Evolutionary conservation across 2,797 vertebrate genomes (phyloP), one percentile per base, ranked within the genome.

Genomic region (Squalus acanthias): DNA sequence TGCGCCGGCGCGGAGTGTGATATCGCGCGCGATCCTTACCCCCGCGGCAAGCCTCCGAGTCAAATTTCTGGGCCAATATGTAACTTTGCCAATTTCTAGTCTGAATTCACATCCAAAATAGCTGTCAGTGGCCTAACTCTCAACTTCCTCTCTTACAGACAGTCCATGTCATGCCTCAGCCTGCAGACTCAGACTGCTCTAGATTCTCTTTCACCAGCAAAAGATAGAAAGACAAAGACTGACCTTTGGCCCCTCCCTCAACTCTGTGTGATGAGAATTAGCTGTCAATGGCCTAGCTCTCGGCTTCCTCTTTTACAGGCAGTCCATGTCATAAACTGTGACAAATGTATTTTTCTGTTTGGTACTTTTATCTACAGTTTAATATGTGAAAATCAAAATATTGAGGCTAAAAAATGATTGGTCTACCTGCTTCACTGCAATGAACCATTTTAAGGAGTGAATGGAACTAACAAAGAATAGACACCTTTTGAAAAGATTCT

Each of bases 351-450:
- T 92, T 65, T 63, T n/a, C 29, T 33, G 29, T 76, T 95, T 3
- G 46, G 26, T 95, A n/a, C 12, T 74, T 95, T 74, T 10, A 46
- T 57, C 50, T 53, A 29, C 89, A 65, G 60, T 92, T 63, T 26
- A 92, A 29, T 57, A 76, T 76, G 70, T n/a, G 50, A 95, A 69
- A 74, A 76, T 74, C 46, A 95, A 72, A 95, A 57, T 72, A 95
- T 76, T 60, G 29, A 57, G 9, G 12, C 4, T 60, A 20, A 33
- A 60, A 76, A 88, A 33, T 9, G 60, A 76, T 76, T 74, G 24
- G 24, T n/a, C 15, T 22, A 53, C 50, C 70, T 95, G 13, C 50
- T 95, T 74, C 70, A 74, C 26, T 15, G 69, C 70, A 72, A 95
- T 95, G 94, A 95, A 74, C 26, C 70, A 57, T 60, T 22, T 57